Evolutionary conservation across 1,140 invertebrate genomes (phyloP), one percentile per base, ranked within the genome.

Genomic region (Philopotamus ludificatus): DNA sequence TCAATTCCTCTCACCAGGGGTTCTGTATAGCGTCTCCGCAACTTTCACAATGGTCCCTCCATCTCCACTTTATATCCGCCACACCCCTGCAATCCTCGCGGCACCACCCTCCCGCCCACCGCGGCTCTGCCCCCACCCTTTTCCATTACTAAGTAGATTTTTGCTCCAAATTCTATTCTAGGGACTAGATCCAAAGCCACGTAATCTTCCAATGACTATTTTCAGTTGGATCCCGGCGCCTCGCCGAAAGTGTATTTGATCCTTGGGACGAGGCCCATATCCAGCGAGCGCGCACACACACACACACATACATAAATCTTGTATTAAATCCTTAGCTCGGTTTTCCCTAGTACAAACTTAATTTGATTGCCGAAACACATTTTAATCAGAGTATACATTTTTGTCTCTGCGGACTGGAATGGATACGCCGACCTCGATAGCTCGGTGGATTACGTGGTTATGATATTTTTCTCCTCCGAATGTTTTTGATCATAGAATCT

Each of bases 171-270:
- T 57, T 57, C 21, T 10, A 20, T 25, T 44, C 42, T 42, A 15
- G 7, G 42, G 18, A 47, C 57, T 44, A 1, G 16, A 41, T n/a
- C 49, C 21, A 53, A 63, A 50, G 45, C 60, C 60, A 34, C 60
- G 26, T 41, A 60, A 50, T 50, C 58, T 49, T 25, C 58, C 58
- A 63, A 63, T 63, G 60, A 63, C 60, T 63, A 63, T 63, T 50
- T 63, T 63, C 60, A 50, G 60, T 42, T 50, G 28, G 34, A 63
- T 34, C 60, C 47, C 12, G n/a, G 4, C 28, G 28, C 28, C 12
- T 12, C 28, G 28, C 4, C 28, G 28, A 34, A 34, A 34, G 28
- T 34, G 28, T 34, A 34, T 4, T 34, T 34, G 28, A 34, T 34
- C 28, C 28, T 34, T 34, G 12, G 28, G 28, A 12, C 28, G 28